Evolutionary conservation across 2,888 invertebrate genomes (phyloP), one percentile per base, ranked within the genome.

Genomic region (Synergus gifuensis): DNA sequence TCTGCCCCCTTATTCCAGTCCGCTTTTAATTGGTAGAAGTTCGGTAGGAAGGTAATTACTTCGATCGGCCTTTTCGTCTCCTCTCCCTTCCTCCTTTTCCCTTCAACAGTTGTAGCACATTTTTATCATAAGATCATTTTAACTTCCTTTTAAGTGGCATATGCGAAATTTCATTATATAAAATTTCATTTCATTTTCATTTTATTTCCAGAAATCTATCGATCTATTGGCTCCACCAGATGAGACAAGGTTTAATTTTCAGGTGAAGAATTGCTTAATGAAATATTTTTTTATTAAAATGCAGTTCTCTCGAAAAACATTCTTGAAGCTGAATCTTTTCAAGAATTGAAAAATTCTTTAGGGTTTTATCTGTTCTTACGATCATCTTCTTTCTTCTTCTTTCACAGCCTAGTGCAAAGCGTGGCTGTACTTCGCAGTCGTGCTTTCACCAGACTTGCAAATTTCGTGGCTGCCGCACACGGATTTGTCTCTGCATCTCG

Each of bases 381-480:
- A 78, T 78, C 76, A 79, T 64, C 79, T 82, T 80, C 80, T 76
- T 78, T 76, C 80, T 42, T 67, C 67, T 67, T 46, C 46, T 69
- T 46, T 49, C 28, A 69, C 46, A 46, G 46, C 22, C 67, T 67
- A 67, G 79, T 18, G 42, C 12, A 44, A 7, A 46, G 46, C 46
- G 28, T 69, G 46, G 79, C 80, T 76, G 44, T 79, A 76, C 49
- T 69, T 69, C 78, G 80, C 82, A 63, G 73, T 85, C 85, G 87
- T 87, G 85, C 87, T 88, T 88, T 86, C 86, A 86, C 87, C 84
- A 84, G 87, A 89, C 89, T 88, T 89, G 88, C 88, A 88, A 89
- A 89, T 89, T 88, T 88, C 83, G 82, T 83, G 79, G 78, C 80
- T 78, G 82, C 78, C 81, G 49, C 80, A 76, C 78, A 79, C 76